Evolutionary conservation across 2,888 invertebrate species (phyloP), one percentile per base, ranked within the genome.

Genomic region (Cenopis cana): DNA sequence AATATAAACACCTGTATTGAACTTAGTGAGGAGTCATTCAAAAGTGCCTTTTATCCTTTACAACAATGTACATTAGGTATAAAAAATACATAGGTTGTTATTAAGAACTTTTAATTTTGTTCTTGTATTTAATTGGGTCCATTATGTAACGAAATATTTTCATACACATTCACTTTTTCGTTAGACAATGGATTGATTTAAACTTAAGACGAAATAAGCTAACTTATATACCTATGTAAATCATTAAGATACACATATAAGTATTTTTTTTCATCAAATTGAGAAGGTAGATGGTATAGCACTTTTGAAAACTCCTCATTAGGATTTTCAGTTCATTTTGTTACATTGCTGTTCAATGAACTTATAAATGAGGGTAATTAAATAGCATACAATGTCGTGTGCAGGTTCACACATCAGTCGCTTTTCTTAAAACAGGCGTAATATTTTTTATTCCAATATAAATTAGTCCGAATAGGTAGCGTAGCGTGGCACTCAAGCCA

Each of bases 1-100:
- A n/a, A n/a, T n/a, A 60, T 52, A 66, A 61, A 65, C 59, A 66
- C 65, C 59, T 66, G 65, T 66, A 68, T 68, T 24, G 59, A 59
- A 14, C 18, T 36, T 36, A 38, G n/a, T 17, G 6, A 56, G 18
- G 46, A 29, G 46, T 60, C n/a, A 24, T 59, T 59, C 41, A 59
- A 41, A 59, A 60, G 60, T 46, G 60, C 20, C 6, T 36, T 67
- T 50, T 38, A 50, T 59, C 24, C 11, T 14, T 4, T 41, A 41
- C 12, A 41, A 41, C 41, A 14, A 14, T 14, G 14, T 1, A 41
- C 14, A 41, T 11, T n/a, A n/a, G n/a, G n/a, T n/a, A n/a, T n/a
- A n/a, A n/a, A 14, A 41, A 41, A 12, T 41, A 41, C 41, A 14
- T 14, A 41, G 14, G n/a, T n/a, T n/a, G n/a, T n/a, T n/a, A n/a